These are phyloP conservation scores for Nemapogon koenigi DNA, from an alignment of 2,888 invertebrate genomes.

Conservation along the genomic window DNA sequence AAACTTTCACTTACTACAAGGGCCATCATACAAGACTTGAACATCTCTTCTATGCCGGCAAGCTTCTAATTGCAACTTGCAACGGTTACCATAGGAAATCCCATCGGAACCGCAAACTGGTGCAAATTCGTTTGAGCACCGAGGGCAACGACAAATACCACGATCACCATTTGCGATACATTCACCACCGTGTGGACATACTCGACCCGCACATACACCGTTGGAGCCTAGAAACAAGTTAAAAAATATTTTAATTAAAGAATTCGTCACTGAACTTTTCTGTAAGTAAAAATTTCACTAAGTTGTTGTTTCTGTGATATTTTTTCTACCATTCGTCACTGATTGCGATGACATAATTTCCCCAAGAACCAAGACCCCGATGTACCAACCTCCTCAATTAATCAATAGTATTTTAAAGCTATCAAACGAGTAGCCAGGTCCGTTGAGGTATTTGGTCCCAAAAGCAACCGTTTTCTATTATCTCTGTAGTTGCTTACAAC, in stretches of 20 bases:
- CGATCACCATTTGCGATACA: constrained; percentile 70
- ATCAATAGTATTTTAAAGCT: too few species aligned
- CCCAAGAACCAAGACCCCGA: too few species aligned
- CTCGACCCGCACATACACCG: constrained; percentile 71
- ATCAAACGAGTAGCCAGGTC: too few species aligned
- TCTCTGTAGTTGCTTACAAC: not conserved
- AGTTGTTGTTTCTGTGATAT: too few species aligned
- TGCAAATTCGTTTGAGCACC: constrained; percentile 82
- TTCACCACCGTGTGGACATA: constrained; percentile 79
- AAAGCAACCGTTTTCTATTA: too few species aligned
- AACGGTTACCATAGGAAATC: constrained; percentile 83
- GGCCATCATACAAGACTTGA: constrained; percentile 78
- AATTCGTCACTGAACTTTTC: too few species aligned
- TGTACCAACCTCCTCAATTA: too few species aligned
- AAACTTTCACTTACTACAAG: constrained; percentile 89
- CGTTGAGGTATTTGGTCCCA: too few species aligned
- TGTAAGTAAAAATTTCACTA: too few species aligned
- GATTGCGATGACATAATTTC: too few species aligned
- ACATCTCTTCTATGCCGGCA: constrained; percentile 79
- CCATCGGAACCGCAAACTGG: constrained; percentile 87
- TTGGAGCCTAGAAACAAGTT: constrained; percentile 55
- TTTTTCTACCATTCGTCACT: too few species aligned
- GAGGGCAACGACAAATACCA: constrained; percentile 85
- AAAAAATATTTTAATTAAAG: not conserved
- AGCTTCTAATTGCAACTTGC: constrained; percentile 80